These are phyloP conservation scores for Budorcas taxicolor DNA, from an alignment of 2,113 vertebrate genomes.

Conservation along the genomic window DNA sequence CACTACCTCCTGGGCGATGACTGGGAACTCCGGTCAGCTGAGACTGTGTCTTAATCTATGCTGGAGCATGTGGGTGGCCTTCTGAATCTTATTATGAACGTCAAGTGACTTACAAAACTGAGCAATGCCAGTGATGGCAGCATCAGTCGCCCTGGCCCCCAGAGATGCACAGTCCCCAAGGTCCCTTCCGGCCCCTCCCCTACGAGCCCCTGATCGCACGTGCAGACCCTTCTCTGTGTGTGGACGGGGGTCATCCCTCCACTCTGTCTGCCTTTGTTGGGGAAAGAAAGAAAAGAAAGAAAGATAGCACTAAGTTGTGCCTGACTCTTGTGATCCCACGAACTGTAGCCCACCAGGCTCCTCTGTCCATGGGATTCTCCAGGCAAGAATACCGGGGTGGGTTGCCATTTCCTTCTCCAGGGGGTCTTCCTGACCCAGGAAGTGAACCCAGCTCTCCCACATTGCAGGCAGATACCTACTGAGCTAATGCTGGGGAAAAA, in stretches of 20 bases:
- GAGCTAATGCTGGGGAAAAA: background rate
- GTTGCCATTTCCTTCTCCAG: background rate
- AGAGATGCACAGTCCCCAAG: accelerated
- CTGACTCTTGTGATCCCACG: background rate
- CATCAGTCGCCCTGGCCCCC: background rate
- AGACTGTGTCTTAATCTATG: background rate
- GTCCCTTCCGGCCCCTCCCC: background rate
- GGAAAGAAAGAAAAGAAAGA: background rate
- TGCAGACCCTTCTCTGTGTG: accelerated
- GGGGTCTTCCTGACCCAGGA: background rate
- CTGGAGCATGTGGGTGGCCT: background rate
- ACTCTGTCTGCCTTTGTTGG: background rate
- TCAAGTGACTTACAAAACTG: background rate
- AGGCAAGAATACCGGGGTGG: background rate
- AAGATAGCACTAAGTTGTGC: background rate
- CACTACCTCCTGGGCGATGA: background rate
- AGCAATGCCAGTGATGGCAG: background rate
- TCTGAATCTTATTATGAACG: background rate
- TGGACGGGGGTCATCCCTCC: accelerated
- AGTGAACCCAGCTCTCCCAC: background rate
- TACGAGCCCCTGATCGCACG: accelerated
- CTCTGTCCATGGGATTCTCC: background rate
- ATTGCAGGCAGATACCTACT: background rate
- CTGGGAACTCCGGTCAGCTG: background rate
- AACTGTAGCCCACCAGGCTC: accelerated